Evolutionary conservation across 2,888 invertebrate genomes (phyloP), one percentile per base, ranked within the genome.

Genomic region (Lochmaea capreae): DNA sequence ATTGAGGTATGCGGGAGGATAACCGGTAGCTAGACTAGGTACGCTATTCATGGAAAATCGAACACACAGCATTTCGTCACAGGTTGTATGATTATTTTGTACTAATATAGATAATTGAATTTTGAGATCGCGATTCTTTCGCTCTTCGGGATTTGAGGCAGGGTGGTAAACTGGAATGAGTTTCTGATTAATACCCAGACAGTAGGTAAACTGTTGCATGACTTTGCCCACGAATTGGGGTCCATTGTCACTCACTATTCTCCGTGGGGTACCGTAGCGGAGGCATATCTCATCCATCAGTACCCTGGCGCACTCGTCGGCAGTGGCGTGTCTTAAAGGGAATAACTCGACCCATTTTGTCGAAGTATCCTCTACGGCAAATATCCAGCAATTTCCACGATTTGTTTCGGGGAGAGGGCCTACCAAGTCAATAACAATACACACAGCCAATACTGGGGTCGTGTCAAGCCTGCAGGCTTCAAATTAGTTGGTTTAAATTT

Each of bases 11-110:
- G 86, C 85, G 5, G 86, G 79, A 1, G 84, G 78, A 39, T 76
- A 79, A 0, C 83, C 82, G 1, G 74, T 78, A 33, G 49, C 33
- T 12, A 66, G 26, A 26, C 71, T 72, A 3, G 18, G 16, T 10
- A 3, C 80, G 0, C 84, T 82, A 61, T 87, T 87, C 81, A 87
- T 84, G 0, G 86, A 84, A 67, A 87, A 87, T 0, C 86, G 74
- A 2, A 81, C 67, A 6, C 76, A 42, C 16, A 78, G 39, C 16
- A 65, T 65, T 10, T 63, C 43, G 4, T 65, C 46, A 85, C 85
- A 87, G 2, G 16, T 46, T 1, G 18, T 42, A 62, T 86, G 86
- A 9, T 83, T 49, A 5, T 80, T 77, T 0, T 79, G 78, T 0
- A 82, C 80, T 3, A 82, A 70, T 6, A 86, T 84, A 0, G 81